phyloP scores from a whole-genome alignment of 2,888 invertebrate species.

The Catocala fraxini region DNA sequence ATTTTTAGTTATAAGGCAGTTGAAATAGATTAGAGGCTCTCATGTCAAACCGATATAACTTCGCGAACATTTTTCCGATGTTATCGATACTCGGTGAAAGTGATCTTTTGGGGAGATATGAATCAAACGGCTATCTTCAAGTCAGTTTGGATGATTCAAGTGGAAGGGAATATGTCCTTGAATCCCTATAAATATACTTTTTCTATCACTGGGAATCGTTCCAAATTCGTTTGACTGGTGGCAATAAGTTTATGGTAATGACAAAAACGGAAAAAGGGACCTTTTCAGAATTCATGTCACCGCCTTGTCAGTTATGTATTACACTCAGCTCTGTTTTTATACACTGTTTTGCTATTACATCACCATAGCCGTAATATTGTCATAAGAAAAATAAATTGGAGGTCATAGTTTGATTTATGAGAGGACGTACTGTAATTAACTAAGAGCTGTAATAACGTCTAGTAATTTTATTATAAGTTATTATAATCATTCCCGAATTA shows the following conservation, averaged over 20 bases:
- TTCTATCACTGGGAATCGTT: not conserved
- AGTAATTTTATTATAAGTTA: no score
- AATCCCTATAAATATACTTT: not conserved
- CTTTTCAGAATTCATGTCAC: no score
- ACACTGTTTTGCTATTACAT: no score
- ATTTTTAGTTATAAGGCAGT: conserved; percentile 1
- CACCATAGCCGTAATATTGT: no score
- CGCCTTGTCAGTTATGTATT: no score
- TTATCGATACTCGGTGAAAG: not conserved
- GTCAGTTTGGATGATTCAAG: not conserved
- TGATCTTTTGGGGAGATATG: not conserved
- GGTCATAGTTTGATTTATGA: no score
- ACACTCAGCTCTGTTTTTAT: no score
- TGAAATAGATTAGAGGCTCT: conserved; percentile 6
- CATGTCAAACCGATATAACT: conserved; percentile 2
- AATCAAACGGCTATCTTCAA: not conserved
- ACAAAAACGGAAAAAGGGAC: not conserved
- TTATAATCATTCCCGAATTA: no score
- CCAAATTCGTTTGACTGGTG: not conserved
- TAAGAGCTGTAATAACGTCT: no score
- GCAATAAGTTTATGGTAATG: no score
- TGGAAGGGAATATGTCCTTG: not conserved
- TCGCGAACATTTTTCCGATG: not conserved
- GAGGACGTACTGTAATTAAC: no score
- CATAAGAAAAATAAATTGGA: no score